Evolutionary conservation across 2,113 vertebrate genomes (phyloP).

Genomic region (Rana temporaria): DNA sequence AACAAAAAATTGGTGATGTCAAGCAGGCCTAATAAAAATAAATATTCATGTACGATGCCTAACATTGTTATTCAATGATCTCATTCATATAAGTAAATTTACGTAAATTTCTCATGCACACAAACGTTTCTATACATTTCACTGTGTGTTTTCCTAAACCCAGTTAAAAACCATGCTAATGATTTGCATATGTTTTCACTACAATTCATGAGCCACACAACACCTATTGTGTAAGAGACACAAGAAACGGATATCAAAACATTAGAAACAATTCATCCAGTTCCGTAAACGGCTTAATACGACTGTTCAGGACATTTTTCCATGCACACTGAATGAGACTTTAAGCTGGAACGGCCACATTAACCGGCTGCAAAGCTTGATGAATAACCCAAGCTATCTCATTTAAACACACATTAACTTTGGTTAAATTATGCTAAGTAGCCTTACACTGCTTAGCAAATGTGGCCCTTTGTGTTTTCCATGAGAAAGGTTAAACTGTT

Average conservation of each 20-base stretch:
- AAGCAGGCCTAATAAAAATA: too few species aligned
- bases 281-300: constrained; percentile 18
- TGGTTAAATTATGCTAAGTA: constrained; percentile 47
- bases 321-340: constrained; percentile 13
- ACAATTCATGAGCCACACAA: neutral
- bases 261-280: constrained; percentile 32
- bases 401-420: constrained; percentile 54
- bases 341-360: constrained; percentile 40
- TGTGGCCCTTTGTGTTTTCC: constrained; percentile 45
- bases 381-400: constrained; percentile 45
- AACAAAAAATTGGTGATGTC: too few species aligned
- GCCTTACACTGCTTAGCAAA: constrained; percentile 39
- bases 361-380: constrained; percentile 45
- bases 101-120: too few species aligned
- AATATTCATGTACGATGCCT: too few species aligned
- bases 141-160: neutral
- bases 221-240: neutral
- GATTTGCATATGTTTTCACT: neutral
- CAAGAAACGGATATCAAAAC: neutral
- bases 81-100: too few species aligned
- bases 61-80: too few species aligned
- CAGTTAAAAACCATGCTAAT: neutral
- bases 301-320: constrained; percentile 32
- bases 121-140: neutral
- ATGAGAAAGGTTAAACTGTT: constrained; percentile 53